Base-by-base conservation (phyloP, 2,888 invertebrate genomes). In the Venusia cambrica region DNA sequence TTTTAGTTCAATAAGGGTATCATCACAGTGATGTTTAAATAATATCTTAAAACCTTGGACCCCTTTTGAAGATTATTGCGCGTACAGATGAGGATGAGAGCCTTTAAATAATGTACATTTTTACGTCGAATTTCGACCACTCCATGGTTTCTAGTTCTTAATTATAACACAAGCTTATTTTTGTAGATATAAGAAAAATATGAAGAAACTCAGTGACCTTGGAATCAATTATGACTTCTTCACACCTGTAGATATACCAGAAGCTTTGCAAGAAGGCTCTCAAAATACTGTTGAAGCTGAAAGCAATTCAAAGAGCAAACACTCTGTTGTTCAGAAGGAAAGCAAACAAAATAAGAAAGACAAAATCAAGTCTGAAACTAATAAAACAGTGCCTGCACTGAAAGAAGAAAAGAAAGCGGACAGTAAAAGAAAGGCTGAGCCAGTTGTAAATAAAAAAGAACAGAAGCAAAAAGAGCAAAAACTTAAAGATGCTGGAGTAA, bases 171-270 rank as follows among this genome's bases (percentile, higher is more conserved):
- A n/a, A n/a, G n/a, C 22, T 5, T 1, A 9, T 40, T 40, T 17
- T 62, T n/a, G n/a, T n/a, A 88, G 87, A 33, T 51, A 90, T 7
- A 62, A 68, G 2, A 84, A 77, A 51, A 87, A 79, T 30, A 75
- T 88, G 48, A 63, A 76, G 38, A 89, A 75, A 49, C 60, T 90
- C 5, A 69, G 66, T 39, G 73, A 72, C 26, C 37, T 88, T 6
- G 90, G 89, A 1, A 88, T 90, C 38, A 71, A 88, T 44, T 89
- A 88, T 60, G 78, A 85, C 33, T 81, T 87, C 40, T 83, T 90
- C 37, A 60, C 65, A 48, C 88, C 89, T 29, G 79, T 85, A 12
- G 87, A 89, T 59, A 58, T 88, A 16, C 88, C 89, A 12, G 71
- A 73, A 50, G 59, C 33, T 10, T 50, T 84, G 25, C 8, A 32